phyloP scores from a whole-genome alignment of 1,140 invertebrate species.

The Oedothorax gibbosus region DNA sequence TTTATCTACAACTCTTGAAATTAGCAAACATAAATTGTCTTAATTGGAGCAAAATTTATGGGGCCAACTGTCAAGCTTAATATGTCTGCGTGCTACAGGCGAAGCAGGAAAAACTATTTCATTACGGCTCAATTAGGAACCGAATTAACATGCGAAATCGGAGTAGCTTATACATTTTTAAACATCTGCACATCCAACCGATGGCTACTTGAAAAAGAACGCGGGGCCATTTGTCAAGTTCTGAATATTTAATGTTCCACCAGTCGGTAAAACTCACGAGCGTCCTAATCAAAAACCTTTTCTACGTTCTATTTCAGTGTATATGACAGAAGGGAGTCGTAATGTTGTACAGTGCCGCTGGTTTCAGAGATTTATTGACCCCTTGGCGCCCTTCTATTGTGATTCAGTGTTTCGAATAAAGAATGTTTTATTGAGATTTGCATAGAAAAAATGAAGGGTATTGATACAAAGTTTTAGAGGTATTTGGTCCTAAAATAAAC shows the following conservation, averaged over 20 bases:
- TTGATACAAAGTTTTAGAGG: no score
- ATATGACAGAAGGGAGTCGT: no score
- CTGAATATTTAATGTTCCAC: slow-evolving; percentile 37
- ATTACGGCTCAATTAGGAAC: slow-evolving; percentile 13
- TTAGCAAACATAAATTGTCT: not conserved
- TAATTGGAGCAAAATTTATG: slow-evolving; percentile 14
- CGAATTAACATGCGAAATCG: slow-evolving; percentile 38
- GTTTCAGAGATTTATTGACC: no score
- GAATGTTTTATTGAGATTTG: no score
- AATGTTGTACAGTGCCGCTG: no score
- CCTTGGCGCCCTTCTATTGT: no score
- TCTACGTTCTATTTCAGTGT: not conserved
- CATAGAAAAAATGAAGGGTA: no score
- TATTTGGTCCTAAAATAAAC: no score
- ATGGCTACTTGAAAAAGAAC: slow-evolving; percentile 4
- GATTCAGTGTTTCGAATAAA: no score
- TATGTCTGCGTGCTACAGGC: not conserved
- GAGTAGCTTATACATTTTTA: slow-evolving; percentile 37
- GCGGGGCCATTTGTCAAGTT: slow-evolving; percentile 4
- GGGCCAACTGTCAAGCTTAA: slow-evolving; percentile 10
- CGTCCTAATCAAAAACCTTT: slow-evolving; percentile 21
- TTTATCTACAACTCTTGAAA: no score
- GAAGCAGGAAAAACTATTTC: slow-evolving; percentile 7
- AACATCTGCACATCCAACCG: not conserved
- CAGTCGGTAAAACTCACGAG: slow-evolving; percentile 20